Base-by-base conservation (phyloP, 2,888 invertebrate species). In the Rotaria macrura region DNA sequence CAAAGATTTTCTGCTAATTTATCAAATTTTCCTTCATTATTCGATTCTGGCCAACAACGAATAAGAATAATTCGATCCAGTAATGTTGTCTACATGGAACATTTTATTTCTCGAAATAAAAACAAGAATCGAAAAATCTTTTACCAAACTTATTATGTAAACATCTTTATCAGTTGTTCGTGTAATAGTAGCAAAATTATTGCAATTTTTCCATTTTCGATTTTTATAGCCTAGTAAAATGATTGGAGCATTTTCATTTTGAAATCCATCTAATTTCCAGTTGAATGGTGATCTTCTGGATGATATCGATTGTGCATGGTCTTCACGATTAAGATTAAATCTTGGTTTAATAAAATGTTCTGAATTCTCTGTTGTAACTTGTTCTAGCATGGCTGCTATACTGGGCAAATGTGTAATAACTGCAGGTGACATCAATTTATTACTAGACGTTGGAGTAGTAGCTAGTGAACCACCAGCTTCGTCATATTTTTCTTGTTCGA, bases 191-290 rank as follows among this genome's bases (percentile, higher is more conserved):
- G 40, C 74, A 23, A 74, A 40, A 74, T 74, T 38, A 74, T 74
- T 74, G 43, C 38, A 74, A 74, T 74, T 74, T 74, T 43, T 74
- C 74, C 74, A 74, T 74, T 74, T 74, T 23, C 74, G 74, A 40
- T 74, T 74, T 74, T 74, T 74, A 74, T 74, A 74, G 23, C 74
- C 74, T 23, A 74, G 43, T 40, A 74, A 40, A 10, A 74, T 74
- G 14, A 74, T 74, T 25, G 74, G 74, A 17, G 74, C 74, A 43
- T 74, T 74, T 38, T 38, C 12, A 74, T 74, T 74, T 40, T 38
- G 6, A 74, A 74, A 74, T 23, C 74, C 40, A 38, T 74, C 74
- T 10, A 74, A 6, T 40, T 43, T 74, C 74, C 74, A 74, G 7
- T 74, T 74, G 20, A 74, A 74, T 23, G 29, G 23, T 65, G 29